Percentiles rank a stretch among this genome's conserved stretches.
Evolutionary conservation across 2,888 invertebrate genomes (phyloP).

Genomic region (Xiphydria camelus): DNA sequence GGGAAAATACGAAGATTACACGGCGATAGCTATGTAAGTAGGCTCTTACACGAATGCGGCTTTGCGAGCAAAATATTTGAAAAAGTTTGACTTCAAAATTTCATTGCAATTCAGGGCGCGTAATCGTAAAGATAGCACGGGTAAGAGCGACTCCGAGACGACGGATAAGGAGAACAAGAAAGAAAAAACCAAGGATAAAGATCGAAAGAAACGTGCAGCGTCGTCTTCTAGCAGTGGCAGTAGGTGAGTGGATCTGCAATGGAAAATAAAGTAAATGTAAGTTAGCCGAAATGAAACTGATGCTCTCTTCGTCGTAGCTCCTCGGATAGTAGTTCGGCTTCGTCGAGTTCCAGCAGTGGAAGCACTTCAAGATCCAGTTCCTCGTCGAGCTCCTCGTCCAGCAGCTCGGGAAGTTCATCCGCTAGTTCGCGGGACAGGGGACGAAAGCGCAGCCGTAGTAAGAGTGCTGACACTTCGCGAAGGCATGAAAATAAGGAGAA

Average conservation of each 20-base stretch:
- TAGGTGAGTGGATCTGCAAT: slow-evolving; percentile 62
- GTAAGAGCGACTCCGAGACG: slow-evolving; percentile 64
- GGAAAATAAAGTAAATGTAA: background rate
- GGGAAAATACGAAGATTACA: too few relatives aligned
- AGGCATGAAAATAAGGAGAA: slow-evolving; percentile 58
- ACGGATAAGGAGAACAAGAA: slow-evolving; percentile 76
- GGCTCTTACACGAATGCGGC: too few relatives aligned
- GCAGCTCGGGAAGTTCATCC: slow-evolving; percentile 68
- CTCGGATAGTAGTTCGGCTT: slow-evolving; percentile 75
- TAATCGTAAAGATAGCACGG: slow-evolving; percentile 65
- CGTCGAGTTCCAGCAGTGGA: slow-evolving; percentile 60
- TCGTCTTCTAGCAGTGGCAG: slow-evolving; percentile 82
- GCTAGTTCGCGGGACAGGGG: slow-evolving; percentile 67
- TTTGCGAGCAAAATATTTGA: too few relatives aligned
- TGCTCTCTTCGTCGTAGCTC: slow-evolving; percentile 60
- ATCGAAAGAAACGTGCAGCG: slow-evolving; percentile 71
- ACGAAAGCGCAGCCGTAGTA: slow-evolving; percentile 61
- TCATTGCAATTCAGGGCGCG: slow-evolving; percentile 79
- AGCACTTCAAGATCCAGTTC: slow-evolving; percentile 69
- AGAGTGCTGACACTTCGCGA: slow-evolving; percentile 51
- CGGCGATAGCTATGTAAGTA: too few relatives aligned
- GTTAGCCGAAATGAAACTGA: background rate
- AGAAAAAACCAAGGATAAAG: slow-evolving; percentile 63
- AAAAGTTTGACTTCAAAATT: too few relatives aligned
- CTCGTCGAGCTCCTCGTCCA: slow-evolving; percentile 77